A percentile compares a stretch with the other conserved stretches of the same genome.
phyloP scores from a whole-genome alignment of 2,113 vertebrate species.

The Callionymus lyra region DNA sequence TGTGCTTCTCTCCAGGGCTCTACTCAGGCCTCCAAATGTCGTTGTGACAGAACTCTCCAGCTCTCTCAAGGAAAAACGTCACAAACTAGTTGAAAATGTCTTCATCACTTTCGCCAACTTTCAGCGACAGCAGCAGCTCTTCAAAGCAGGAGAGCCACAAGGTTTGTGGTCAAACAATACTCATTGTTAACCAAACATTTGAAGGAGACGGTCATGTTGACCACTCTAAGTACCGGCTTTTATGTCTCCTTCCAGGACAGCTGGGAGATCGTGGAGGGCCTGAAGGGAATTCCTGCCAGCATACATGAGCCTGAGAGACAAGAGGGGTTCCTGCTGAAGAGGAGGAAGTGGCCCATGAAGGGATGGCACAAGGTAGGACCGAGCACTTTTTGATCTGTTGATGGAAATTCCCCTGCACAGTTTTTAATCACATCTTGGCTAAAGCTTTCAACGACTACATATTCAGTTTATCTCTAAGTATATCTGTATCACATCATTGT shows the following conservation, averaged over 20 bases:
- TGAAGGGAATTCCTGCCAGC: slow-evolving; percentile 71
- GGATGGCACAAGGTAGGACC: slow-evolving; percentile 93
- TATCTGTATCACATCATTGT: no score
- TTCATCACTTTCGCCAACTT: slow-evolving; percentile 50
- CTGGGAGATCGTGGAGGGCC: slow-evolving; percentile 93
- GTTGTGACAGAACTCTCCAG: slow-evolving; percentile 18
- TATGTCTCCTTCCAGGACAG: slow-evolving; percentile 72
- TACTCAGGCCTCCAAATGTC: slow-evolving; percentile 38
- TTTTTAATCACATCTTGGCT: no score
- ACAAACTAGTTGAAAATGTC: slow-evolving; percentile 31
- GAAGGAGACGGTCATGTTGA: no score
- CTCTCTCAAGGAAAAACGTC: slow-evolving; percentile 24
- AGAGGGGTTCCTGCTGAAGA: slow-evolving; percentile 89
- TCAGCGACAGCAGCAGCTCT: slow-evolving; percentile 59
- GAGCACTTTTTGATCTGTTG: no score
- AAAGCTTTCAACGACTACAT: no score
- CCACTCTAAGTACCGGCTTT: no score
- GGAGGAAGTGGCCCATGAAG: slow-evolving; percentile 96
- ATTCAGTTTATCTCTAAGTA: no score
- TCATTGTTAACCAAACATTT: no score
- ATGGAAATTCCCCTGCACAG: no score
- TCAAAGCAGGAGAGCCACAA: slow-evolving; percentile 51
- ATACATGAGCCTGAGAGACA: slow-evolving; percentile 80
- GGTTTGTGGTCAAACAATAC: slow-evolving; percentile 24
- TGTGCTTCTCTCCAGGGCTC: slow-evolving; percentile 20